phyloP scores from a whole-genome alignment of 2,888 invertebrate species.

The Meta bourneti region DNA sequence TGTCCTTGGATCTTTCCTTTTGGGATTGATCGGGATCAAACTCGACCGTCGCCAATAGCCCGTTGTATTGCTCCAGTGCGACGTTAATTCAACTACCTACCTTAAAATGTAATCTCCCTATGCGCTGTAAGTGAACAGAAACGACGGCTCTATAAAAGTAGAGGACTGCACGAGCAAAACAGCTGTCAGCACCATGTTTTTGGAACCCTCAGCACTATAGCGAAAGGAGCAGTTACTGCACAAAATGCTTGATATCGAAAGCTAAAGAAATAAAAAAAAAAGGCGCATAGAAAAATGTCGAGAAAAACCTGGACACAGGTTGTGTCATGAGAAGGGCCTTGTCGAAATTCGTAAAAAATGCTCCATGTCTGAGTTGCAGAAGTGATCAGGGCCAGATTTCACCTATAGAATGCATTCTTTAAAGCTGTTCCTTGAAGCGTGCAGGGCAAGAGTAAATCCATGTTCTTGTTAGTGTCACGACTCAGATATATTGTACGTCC shows the following conservation, averaged over 20 bases:
- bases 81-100: no score
- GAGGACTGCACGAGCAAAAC: no score
- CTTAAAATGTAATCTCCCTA: no score
- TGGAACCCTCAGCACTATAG: background rate
- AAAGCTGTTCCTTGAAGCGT: constrained; percentile 61
- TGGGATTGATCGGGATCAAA: no score
- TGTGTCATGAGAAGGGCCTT: background rate
- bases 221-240: background rate
- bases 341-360: no score
- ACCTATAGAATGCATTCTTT: constrained; percentile 67
- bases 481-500: constrained; percentile 63
- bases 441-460: constrained; percentile 69
- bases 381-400: constrained; percentile 57
- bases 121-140: no score
- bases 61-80: no score
- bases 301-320: background rate
- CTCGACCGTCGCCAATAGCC: no score
- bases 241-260: background rate
- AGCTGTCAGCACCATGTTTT: no score
- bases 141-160: no score
- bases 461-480: constrained; percentile 74
- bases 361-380: constrained; percentile 60
- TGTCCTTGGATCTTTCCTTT: no score
- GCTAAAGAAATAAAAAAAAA: background rate
- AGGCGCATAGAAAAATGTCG: background rate